Percentiles rank a stretch among this genome's conserved stretches.
Evolutionary conservation across 2,888 invertebrate species (phyloP).

Genomic region (Hyalella azteca): DNA sequence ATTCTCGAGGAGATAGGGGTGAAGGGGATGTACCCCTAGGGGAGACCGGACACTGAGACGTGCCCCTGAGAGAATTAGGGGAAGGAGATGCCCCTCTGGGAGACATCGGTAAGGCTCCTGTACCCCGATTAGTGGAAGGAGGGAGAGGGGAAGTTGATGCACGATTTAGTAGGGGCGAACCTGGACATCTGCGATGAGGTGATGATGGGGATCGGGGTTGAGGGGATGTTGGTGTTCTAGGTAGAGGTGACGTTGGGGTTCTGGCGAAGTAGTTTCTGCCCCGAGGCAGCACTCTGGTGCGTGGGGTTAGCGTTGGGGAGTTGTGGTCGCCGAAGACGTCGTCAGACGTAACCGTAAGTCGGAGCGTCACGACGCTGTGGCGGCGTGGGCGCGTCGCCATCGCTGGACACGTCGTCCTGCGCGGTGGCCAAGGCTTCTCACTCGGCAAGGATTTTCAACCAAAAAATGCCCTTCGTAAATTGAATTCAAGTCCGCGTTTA

Average conservation of each 20-base stretch:
- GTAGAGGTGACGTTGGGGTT: conserved; percentile 39
- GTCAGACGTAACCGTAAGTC: conserved; percentile 52
- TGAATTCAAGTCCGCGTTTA: too few species aligned
- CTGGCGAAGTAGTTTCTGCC: conserved; percentile 26
- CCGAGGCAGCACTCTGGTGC: conserved; percentile 44
- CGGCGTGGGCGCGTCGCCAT: conserved; percentile 51
- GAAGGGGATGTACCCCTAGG: conserved; percentile 49
- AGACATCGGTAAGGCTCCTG: too few species aligned
- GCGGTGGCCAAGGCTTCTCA: too few species aligned
- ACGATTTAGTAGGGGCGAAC: conserved; percentile 38
- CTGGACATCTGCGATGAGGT: conserved; percentile 31
- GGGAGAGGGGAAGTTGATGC: conserved; percentile 46
- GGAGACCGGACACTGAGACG: too few species aligned
- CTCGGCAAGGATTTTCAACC: too few species aligned
- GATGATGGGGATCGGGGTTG: conserved; percentile 44
- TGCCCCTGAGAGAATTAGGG: too few species aligned
- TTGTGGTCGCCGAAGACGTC: conserved; percentile 30
- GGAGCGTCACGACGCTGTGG: conserved; percentile 53
- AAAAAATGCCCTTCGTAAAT: too few species aligned
- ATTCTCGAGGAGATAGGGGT: conserved; percentile 42
- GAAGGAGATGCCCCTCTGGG: too few species aligned
- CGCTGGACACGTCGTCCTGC: too few species aligned
- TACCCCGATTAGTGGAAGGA: too few species aligned
- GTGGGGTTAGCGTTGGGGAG: conserved; percentile 40
- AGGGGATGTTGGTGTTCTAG: conserved; percentile 47